These are phyloP conservation scores for Pherbina coryleti DNA, from an alignment of 2,888 invertebrate genomes.

Conservation along the genomic window DNA sequence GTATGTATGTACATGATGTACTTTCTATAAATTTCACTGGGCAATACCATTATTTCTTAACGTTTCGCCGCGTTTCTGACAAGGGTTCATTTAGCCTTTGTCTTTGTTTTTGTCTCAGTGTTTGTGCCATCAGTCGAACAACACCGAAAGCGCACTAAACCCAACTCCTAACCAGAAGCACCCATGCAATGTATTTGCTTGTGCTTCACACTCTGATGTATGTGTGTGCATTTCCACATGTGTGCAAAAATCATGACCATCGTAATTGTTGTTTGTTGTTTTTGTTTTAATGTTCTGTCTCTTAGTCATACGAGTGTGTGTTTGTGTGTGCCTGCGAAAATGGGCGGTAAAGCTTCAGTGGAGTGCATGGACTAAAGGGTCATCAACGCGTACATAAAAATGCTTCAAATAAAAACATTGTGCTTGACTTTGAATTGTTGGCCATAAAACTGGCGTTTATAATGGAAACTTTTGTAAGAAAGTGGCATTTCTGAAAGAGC, in stretches of 20 bases:
- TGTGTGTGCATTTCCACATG: slow-evolving; percentile 24
- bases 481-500: slow-evolving; percentile 12
- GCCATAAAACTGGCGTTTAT: slow-evolving; percentile 43
- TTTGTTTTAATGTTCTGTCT: not conserved
- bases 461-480: slow-evolving; percentile 34
- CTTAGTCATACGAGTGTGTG: not conserved
- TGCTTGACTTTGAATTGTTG: slow-evolving; percentile 46
- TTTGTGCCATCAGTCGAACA: not conserved
- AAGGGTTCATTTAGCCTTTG: slow-evolving; percentile 46
- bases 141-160: not conserved
- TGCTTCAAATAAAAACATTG: slow-evolving; percentile 47
- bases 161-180: not conserved
- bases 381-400: slow-evolving; percentile 44
- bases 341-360: slow-evolving; percentile 8
- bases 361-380: slow-evolving; percentile 26
- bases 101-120: slow-evolving; percentile 14
- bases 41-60: slow-evolving; percentile 59
- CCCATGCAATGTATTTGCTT: slow-evolving; percentile 8
- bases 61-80: slow-evolving; percentile 57
- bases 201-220: not conserved
- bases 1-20: not conserved
- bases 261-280: not conserved
- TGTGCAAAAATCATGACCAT: slow-evolving; percentile 18
- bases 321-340: not conserved
- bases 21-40: slow-evolving; percentile 54